A percentile compares a stretch with the other conserved stretches of the same genome.
Conservation (phyloP, 1,140 invertebrate genomes). For the Patella vulgata region DNA sequence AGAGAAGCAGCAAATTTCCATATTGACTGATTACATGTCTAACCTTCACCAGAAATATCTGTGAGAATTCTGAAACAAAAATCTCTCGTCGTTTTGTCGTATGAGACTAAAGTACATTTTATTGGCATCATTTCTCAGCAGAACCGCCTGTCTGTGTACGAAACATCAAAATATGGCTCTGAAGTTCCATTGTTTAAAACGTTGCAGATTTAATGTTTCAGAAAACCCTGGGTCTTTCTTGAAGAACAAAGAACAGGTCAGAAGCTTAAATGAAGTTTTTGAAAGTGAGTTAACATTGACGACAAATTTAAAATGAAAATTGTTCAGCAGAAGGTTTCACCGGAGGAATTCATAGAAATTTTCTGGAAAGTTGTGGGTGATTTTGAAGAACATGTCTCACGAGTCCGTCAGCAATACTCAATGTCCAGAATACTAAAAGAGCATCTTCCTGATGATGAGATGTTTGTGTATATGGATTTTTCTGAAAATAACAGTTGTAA, state of each 20-base stretch:
- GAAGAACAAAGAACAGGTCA: too few species aligned
- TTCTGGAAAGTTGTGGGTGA: too few species aligned
- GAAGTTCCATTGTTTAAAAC: conserved; percentile 6
- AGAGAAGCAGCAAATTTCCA: conserved; percentile 18
- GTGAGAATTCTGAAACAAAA: conserved; percentile 23
- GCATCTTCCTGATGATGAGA: conserved; percentile 10
- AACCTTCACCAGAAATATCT: conserved; percentile 30
- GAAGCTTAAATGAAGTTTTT: too few species aligned
- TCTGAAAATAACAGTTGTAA: conserved; percentile 29
- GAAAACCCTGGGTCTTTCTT: conserved; percentile 32
- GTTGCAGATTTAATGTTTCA: conserved; percentile 6
- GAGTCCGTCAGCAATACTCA: too few species aligned
- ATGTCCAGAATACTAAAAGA: too few species aligned
- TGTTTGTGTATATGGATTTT: conserved; percentile 33
- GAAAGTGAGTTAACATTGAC: too few species aligned
- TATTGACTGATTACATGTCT: conserved; percentile 31
- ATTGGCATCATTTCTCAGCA: conserved; percentile 12
- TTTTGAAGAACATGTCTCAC: too few species aligned
- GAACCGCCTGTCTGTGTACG: conserved; percentile 31
- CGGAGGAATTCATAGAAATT: too few species aligned
- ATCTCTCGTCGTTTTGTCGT: conserved; percentile 25
- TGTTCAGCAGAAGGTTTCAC: too few species aligned
- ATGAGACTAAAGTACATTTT: conserved; percentile 25
- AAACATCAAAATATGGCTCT: conserved; percentile 38
- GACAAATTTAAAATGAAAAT: too few species aligned